phyloP scores from a whole-genome alignment of 92 coral and sea anemone genomes.

The Porites rus region DNA sequence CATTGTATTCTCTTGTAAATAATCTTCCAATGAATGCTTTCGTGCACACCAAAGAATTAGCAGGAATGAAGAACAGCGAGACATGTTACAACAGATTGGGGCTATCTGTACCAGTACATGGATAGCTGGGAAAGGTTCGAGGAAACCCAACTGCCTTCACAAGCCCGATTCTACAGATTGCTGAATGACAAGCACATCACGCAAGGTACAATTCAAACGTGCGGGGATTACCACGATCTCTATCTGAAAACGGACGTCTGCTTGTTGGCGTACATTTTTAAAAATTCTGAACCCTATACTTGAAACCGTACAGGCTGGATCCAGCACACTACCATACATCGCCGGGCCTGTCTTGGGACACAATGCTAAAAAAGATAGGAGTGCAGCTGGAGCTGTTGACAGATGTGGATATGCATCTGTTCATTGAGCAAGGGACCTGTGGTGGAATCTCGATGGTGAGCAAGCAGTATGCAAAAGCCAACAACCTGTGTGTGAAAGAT shows the following conservation, averaged over 20 bases:
- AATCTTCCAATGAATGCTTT: no score
- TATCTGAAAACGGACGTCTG: not conserved
- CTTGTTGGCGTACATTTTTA: not conserved
- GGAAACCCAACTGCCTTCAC: not conserved
- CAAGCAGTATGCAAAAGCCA: not conserved
- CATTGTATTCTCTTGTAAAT: no score
- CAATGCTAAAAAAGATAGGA: not conserved
- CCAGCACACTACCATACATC: not conserved
- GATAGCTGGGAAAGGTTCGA: not conserved
- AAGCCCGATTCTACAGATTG: not conserved
- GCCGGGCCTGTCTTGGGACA: not conserved
- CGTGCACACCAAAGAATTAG: no score
- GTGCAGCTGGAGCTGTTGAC: not conserved
- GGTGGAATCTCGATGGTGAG: not conserved
- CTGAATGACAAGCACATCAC: constrained; percentile 3
- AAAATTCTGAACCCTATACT: not conserved
- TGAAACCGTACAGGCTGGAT: not conserved
- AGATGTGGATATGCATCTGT: not conserved
- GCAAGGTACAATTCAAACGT: not conserved
- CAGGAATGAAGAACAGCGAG: not conserved
- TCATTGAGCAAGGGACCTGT: not conserved
- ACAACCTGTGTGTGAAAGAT: not conserved
- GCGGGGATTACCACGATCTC: not conserved
- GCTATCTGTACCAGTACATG: not conserved
- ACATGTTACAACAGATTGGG: not conserved